Conservation (phyloP, 2,888 invertebrate genomes). For the Torymus tubicola region DNA sequence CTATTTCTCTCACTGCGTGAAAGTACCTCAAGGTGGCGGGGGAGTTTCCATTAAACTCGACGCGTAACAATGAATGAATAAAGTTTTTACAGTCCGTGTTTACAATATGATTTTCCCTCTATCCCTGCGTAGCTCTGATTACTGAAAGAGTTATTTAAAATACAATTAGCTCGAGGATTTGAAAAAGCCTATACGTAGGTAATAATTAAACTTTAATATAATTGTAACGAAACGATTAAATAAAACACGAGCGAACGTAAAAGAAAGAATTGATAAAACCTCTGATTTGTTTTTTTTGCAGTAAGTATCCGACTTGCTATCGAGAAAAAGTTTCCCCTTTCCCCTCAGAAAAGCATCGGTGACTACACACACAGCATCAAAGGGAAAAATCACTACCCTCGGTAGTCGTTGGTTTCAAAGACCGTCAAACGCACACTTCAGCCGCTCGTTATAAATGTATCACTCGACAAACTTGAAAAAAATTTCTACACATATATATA, state of each 20-base stretch:
- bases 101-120: too few relatives aligned
- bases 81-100: neutral
- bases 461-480: conserved; percentile 16
- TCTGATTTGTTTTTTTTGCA: too few relatives aligned
- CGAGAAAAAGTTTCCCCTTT: neutral
- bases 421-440: conserved; percentile 21
- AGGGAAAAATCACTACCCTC: conserved; percentile 18
- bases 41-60: neutral
- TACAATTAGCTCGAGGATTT: too few relatives aligned
- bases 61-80: neutral
- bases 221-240: too few relatives aligned
- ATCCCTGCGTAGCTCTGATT: too few relatives aligned
- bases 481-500: neutral
- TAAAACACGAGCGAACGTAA: too few relatives aligned
- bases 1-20: neutral
- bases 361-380: conserved; percentile 1
- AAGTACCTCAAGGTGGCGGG: neutral
- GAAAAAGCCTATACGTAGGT: too few relatives aligned
- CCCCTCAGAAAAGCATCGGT: neutral
- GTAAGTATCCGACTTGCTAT: too few relatives aligned
- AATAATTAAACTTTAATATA: too few relatives aligned
- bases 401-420: conserved; percentile 1
- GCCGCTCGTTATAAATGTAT: conserved; percentile 5
- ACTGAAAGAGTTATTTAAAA: too few relatives aligned
- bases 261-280: too few relatives aligned